Base-by-base conservation (phyloP, 92 coral and sea anemone species). In the Parazoanthus swiftii region DNA sequence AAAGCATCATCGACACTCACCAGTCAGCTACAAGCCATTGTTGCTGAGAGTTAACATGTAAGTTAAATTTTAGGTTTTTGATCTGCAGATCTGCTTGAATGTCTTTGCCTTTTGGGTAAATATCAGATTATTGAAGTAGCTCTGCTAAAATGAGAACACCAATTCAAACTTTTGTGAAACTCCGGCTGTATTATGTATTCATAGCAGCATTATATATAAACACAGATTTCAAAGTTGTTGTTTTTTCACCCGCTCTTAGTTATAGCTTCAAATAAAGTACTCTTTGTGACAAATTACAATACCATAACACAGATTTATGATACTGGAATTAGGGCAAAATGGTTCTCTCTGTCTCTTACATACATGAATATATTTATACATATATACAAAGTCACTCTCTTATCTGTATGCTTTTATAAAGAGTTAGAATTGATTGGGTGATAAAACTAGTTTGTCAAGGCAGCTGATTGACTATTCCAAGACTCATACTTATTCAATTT, bases 11-110 rank as follows among this genome's bases (percentile, higher is more conserved):
- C 75, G 33, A 71, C 67, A 29, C 25, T 84, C 75, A 23, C 87
- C 48, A 46, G 48, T 44, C 79, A 48, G 66, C 67, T 73, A 5
- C 67, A 26, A 72, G 58, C 79, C 5, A 84, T 84, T 71, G 87
- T 36, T 71, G 87, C 87, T 16, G 87, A 84, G 35, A 71, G 67
- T 71, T 83, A 81, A 18, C 13, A 18, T 23, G 75, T 42, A 50
- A 20, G 68, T 74, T 84, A 48, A 25, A 15, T 33, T 67, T 36
- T 26, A 74, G 78, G 6, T 68, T 54, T 83, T 25, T 26, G 66
- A 44, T 43, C 46, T 37, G n/a, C 81, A 73, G 42, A 21, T 33
- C 37, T 33, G 77, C n/a, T 39, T 44, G 13, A 43, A 44, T 5
- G 37, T 44, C 13, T 20, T 9, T 37, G 9, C 37, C 18, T 23